phyloP scores from a whole-genome alignment of 2,888 invertebrate genomes.

The Lasioglossum marginatum region DNA sequence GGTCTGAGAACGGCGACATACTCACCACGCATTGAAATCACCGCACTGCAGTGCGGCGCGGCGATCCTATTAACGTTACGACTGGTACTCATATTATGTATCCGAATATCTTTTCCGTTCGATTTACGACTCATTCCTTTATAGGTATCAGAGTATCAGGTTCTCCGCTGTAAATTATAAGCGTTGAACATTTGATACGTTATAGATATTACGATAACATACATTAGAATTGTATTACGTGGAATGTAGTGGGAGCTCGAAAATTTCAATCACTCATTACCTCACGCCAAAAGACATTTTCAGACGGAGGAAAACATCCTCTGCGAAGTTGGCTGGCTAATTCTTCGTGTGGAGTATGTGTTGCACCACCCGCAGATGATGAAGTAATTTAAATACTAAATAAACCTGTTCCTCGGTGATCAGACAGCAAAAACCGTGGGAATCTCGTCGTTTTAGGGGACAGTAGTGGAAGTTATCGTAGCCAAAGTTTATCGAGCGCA shows the following conservation, averaged over 20 bases:
- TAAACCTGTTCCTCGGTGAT: background rate
- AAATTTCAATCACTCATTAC: background rate
- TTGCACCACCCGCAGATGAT: background rate
- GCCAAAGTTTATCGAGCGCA: background rate
- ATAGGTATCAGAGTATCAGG: conserved; percentile 14
- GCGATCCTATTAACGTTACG: conserved; percentile 17
- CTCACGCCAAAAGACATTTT: background rate
- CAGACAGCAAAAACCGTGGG: background rate
- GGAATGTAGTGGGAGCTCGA: background rate
- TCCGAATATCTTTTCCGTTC: conserved; percentile 1
- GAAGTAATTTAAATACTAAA: background rate
- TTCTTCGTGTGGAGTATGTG: background rate
- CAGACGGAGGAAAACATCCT: background rate
- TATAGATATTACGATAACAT: background rate
- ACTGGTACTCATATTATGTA: conserved; percentile 2
- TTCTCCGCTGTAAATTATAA: background rate
- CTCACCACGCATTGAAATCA: conserved; percentile 15
- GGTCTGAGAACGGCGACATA: background rate
- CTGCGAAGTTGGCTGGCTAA: background rate
- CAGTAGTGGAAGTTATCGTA: background rate
- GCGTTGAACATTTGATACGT: conserved; percentile 4
- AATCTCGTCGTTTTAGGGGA: background rate
- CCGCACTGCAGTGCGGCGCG: background rate
- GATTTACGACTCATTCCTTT: conserved; percentile 11
- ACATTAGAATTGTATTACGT: background rate